Evolutionary conservation across 2,797 vertebrate genomes (phyloP).

Genomic region (Masticophis lateralis): DNA sequence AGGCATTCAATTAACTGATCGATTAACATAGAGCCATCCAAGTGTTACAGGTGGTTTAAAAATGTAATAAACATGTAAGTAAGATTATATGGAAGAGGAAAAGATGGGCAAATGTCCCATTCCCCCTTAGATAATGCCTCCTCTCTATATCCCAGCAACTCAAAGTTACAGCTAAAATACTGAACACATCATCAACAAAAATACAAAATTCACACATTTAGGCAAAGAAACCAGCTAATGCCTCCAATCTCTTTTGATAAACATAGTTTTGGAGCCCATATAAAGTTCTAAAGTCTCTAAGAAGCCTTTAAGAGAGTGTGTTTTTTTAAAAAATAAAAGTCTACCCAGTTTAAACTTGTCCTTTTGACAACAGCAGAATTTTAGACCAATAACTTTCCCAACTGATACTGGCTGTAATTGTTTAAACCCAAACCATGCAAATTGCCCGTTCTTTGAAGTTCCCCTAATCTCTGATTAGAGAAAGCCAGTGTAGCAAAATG

Average conservation of each 20-base stretch:
- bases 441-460: not conserved
- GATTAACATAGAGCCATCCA: not conserved
- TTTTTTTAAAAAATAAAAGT: not conserved
- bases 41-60: not conserved
- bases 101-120: not conserved
- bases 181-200: not conserved
- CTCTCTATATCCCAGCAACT: not conserved
- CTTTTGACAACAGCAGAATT: not conserved
- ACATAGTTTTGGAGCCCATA: not conserved
- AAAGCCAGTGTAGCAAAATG: not conserved
- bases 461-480: not conserved
- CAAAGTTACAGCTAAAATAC: not conserved
- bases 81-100: not conserved
- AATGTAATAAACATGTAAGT: not conserved
- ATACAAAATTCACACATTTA: not conserved
- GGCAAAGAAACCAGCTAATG: not conserved
- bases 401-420: not conserved
- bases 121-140: not conserved
- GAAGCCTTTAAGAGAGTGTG: not conserved
- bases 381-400: not conserved
- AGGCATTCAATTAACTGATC: not conserved
- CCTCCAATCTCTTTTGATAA: not conserved
- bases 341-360: not conserved
- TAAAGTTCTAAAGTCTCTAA: not conserved
- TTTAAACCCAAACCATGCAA: not conserved